Evolutionary conservation across 2,888 invertebrate species (phyloP), one percentile per base, ranked within the genome.

Genomic region (Melipona bicolor): DNA sequence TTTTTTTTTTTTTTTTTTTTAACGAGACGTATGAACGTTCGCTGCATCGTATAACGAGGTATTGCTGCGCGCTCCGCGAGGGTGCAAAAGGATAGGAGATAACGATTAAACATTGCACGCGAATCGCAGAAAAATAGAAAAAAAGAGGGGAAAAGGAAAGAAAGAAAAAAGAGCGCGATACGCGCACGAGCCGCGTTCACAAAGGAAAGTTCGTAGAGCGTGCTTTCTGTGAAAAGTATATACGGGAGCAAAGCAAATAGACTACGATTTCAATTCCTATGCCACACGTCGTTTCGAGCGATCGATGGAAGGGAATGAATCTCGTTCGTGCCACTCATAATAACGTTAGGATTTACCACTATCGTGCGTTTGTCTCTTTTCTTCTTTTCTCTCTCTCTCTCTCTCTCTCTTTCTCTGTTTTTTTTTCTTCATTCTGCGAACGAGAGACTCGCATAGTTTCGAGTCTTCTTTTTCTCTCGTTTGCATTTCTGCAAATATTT

Each of bases 191-290:
- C 19, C 54, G n/a, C 3, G 43, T 43, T 9, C 73, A 19, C 32
- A 21, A 32, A 13, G 62, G 9, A 54, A 50, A 73, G 62, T 62
- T 62, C 19, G 71, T 27, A 24, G 17, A 19, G 43, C 27, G 21
- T 49, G 50, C n/a, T 73, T 50, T 32, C 49, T n/a, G 50, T 62
- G 49, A 32, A 62, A 62, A 43, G 43, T 50, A 73, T 49, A 32
- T 73, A 50, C 32, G 62, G 73, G n/a, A n/a, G 43, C 13, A 71
- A 71, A 56, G 71, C 59, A 56, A 56, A 71, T 71, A 71, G 50
- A 27, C 52, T 62, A 61, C 32, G 50, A 73, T 62, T 62, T 62
- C 49, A 62, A 62, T 62, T 50, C n/a, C 62, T 50, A 50, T 19
- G 21, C 50, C 21, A 24, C 43, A 24, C 43, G 49, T 73, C 62